Base-by-base conservation (phyloP, 37 sponge, comb jelly and placozoan species). In the Ianthella basta region DNA sequence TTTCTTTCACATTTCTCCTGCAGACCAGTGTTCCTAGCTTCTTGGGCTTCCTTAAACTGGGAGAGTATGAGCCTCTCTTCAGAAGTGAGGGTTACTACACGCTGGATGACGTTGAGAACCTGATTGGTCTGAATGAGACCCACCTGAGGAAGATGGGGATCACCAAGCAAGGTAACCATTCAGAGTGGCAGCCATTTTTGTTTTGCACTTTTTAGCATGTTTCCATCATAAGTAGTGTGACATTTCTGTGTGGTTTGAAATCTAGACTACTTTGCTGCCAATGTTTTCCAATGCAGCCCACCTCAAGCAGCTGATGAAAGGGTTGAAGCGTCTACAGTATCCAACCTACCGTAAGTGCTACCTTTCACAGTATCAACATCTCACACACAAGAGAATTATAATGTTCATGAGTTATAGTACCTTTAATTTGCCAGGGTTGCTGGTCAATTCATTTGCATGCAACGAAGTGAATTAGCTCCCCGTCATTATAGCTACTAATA, bases 101-200 rank as follows among this genome's bases (percentile, higher is more conserved):
- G 0, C 65, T 57, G 27, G 75, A 61, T 29, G 94, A 94, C 59
- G 30, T 94, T 8, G 82, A 86, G 61, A 90, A 88, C 38, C 59
- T 94, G 56, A 82, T 84, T 24, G 70, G 54, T 3, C 82, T 94
- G 18, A 80, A 53, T 24, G 77, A 79, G 24, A 34, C 83, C 2
- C 84, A 94, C 12, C 54, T 94, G 70, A 82, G n/a, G 50, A 79
- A 55, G 27, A 88, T 94, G 72, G 94, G 94, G 35, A 80, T 94
- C 8, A 80, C 37, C 10, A 94, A 84, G 63, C 82, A 83, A 69
- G 94, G 94, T 87, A 54, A 35, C 36, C n/a, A 21, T 36, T 12
- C 4, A 14, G 5, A 23, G 12, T 72, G 4, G n/a, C 4, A 34
- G 27, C 10, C 10, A 12, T 56, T 19, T 56, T 56, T 56, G 15